Percentiles rank a stretch among this genome's conserved stretches.
Evolutionary conservation across 1,140 invertebrate genomes (phyloP).

Genomic region (Chymomyza costata): DNA sequence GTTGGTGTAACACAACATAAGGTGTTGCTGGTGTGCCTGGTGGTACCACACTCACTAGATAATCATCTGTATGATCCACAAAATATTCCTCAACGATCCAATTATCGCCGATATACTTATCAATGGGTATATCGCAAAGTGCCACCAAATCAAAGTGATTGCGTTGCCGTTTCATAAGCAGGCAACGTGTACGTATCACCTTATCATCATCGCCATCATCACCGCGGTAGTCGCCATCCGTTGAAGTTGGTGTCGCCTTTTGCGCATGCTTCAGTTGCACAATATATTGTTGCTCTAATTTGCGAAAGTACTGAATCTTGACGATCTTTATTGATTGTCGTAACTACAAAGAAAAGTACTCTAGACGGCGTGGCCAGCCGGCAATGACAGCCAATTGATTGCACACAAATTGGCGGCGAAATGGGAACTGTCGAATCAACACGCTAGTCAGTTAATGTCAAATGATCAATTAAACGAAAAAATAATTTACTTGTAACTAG

Average conservation of each 20-base stretch:
- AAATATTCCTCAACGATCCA: slow-evolving; percentile 70
- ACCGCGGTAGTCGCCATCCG: neutral
- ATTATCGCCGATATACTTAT: slow-evolving; percentile 54
- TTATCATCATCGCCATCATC: slow-evolving; percentile 7
- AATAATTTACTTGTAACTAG: too few relatives aligned
- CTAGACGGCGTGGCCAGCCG: slow-evolving; percentile 1
- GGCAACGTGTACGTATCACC: slow-evolving; percentile 35
- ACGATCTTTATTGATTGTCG: slow-evolving; percentile 22
- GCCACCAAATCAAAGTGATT: slow-evolving; percentile 69
- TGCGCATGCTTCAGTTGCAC: slow-evolving; percentile 27
- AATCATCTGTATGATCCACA: slow-evolving; percentile 62
- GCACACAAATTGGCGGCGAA: slow-evolving; percentile 31
- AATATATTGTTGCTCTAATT: slow-evolving; percentile 48
- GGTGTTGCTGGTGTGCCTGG: too few relatives aligned
- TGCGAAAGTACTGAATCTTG: slow-evolving; percentile 69
- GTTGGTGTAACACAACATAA: too few relatives aligned
- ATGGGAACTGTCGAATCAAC: slow-evolving; percentile 22
- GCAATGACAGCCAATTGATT: slow-evolving; percentile 32
- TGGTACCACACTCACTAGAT: slow-evolving; percentile 65
- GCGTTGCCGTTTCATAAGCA: slow-evolving; percentile 49
- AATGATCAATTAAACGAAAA: slow-evolving; percentile 64
- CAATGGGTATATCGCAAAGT: slow-evolving; percentile 53
- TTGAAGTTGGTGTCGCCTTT: slow-evolving; percentile 18
- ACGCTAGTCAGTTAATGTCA: slow-evolving; percentile 50
- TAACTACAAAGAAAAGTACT: neutral